These are phyloP conservation scores for Gambusia yucatana DNA, from an alignment of 2,797 vertebrate genomes.

Conservation along the genomic window DNA sequence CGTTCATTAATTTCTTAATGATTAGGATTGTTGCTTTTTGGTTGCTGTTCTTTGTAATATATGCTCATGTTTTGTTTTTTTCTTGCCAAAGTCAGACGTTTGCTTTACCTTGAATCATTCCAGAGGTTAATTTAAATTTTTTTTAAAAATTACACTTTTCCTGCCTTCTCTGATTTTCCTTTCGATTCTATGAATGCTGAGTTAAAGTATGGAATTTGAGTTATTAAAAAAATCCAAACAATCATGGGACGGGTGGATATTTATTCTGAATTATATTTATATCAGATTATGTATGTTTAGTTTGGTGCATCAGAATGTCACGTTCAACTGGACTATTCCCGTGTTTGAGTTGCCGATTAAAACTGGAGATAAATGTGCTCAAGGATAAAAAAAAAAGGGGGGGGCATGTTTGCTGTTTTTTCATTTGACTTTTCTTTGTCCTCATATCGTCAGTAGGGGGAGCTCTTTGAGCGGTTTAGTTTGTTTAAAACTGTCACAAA, in stretches of 20 bases:
- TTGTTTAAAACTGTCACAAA: constrained; percentile 1
- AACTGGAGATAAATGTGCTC: not conserved
- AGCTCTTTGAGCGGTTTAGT: not conserved
- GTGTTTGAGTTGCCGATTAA: not conserved
- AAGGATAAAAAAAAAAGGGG: not conserved
- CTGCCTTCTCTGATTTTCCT: not conserved
- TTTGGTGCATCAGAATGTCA: not conserved
- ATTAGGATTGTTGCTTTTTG: not conserved
- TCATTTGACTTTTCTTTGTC: not conserved
- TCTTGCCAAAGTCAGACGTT: not conserved
- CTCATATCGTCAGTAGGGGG: not conserved
- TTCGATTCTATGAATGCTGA: not conserved
- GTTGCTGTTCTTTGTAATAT: not conserved
- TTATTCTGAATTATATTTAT: not conserved
- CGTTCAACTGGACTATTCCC: not conserved
- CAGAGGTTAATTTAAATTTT: not conserved
- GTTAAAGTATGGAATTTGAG: not conserved
- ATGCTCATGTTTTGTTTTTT: not conserved
- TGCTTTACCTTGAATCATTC: not conserved
- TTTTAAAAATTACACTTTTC: not conserved
- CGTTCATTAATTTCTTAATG: not conserved
- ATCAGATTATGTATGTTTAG: not conserved
- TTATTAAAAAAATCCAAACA: not conserved
- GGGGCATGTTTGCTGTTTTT: not conserved
- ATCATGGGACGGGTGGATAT: too few relatives aligned